Evolutionary conservation across 2,113 vertebrate genomes (phyloP), one percentile per base, ranked within the genome.

Genomic region (Xyliphius kryptos): DNA sequence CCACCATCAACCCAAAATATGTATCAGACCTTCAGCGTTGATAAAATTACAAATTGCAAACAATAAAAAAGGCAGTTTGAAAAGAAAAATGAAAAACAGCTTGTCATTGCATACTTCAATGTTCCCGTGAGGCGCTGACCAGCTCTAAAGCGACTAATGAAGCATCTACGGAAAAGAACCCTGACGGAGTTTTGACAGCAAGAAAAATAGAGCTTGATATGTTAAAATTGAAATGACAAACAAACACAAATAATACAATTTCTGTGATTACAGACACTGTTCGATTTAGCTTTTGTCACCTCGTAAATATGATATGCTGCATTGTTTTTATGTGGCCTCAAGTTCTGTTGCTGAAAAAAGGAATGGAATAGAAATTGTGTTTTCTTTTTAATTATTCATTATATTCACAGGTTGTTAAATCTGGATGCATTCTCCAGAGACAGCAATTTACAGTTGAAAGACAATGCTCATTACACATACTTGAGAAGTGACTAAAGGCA

Each of bases 361-460:
- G 11, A 36, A 2, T n/a, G 43, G 47, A 41, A 44, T n/a, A 49
- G 40, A 9, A 57, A 53, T 32, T 15, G 10, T 17, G 5, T 46
- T 68, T 26, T 63, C 22, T 36, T 56, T 61, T 47, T 37, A 56
- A 61, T 70, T 49, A 68, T 66, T 57, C 20, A 66, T 56, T 54
- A 70, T 38, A 47, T 19, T 19, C 57, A 61, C 1, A 46, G 26
- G 15, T 59, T 20, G 59, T 71, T 71, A 66, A 32, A 44, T 56
- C n/a, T 22, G n/a, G 10, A 55, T 1, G 8, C 55, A 63, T 41
- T 57, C 46, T 40, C 50, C 11, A 15, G 48, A 56, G 66, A 62
- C 11, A 6, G 9, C 13, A 55, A 71, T 75, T 62, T 61, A 55
- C 65, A 62, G 46, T 65, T 57, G 20, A 52, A 43, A 76, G 52